phyloP scores from a whole-genome alignment of 2,888 invertebrate species.

The Ennomos quercinarius region DNA sequence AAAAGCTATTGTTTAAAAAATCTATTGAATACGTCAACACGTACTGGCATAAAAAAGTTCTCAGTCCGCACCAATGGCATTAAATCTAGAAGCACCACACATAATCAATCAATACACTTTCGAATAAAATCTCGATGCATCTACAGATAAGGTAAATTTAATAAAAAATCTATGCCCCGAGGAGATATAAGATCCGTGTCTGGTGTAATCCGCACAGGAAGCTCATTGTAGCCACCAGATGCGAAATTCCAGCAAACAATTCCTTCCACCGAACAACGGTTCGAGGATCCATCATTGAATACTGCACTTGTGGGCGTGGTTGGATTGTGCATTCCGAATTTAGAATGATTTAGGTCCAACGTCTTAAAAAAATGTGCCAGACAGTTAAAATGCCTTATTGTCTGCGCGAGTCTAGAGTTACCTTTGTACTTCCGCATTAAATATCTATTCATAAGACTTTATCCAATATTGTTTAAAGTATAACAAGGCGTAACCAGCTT shows the following conservation, averaged over 20 bases:
- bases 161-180: conserved; percentile 64
- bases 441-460: conserved; percentile 17
- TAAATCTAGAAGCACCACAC: conserved; percentile 34
- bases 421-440: conserved; percentile 38
- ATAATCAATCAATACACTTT: conserved; percentile 53
- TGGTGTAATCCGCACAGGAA: conserved; percentile 82
- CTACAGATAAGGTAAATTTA: conserved; percentile 63
- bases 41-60: no score
- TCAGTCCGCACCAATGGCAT: conserved; percentile 15
- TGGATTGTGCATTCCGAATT: conserved; percentile 63
- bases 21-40: no score
- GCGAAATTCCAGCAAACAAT: conserved; percentile 68
- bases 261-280: conserved; percentile 50
- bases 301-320: conserved; percentile 76
- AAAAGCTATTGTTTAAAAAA: no score
- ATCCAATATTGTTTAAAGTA: background rate
- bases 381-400: conserved; percentile 37
- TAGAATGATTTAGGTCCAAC: conserved; percentile 60
- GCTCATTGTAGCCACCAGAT: conserved; percentile 78
- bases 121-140: conserved; percentile 56
- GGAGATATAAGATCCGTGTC: conserved; percentile 78
- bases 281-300: conserved; percentile 50
- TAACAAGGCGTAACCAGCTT: no score
- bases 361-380: conserved; percentile 47
- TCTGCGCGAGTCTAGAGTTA: conserved; percentile 37